phyloP scores from a whole-genome alignment of 2,888 invertebrate genomes.

The Ametastegia equiseti region DNA sequence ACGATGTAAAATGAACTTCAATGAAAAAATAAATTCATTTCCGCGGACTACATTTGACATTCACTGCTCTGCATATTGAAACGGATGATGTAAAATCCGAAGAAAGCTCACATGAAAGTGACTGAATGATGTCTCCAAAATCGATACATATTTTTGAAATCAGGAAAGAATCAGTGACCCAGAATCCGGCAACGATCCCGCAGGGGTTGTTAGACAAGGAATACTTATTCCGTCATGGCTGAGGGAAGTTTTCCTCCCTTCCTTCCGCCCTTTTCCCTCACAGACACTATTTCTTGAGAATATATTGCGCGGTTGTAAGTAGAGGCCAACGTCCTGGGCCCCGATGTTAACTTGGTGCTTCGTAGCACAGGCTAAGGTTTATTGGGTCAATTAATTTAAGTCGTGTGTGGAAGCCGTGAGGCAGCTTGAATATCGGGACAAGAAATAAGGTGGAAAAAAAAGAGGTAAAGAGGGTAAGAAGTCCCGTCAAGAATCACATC shows the following conservation, averaged over 20 bases:
- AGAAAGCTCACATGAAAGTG: not conserved
- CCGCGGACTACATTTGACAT: too few relatives aligned
- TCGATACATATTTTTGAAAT: not conserved
- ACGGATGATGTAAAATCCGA: not conserved
- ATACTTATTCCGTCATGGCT: not conserved
- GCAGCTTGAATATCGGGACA: constrained; percentile 16
- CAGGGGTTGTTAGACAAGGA: constrained; percentile 1
- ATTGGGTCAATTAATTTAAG: constrained; percentile 37
- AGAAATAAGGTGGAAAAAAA: not conserved
- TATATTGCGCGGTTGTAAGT: not conserved
- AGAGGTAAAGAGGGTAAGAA: not conserved
- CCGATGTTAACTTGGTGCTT: constrained; percentile 12
- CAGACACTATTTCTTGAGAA: not conserved
- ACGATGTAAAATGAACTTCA: too few relatives aligned
- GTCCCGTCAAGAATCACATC: not conserved
- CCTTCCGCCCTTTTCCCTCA: not conserved
- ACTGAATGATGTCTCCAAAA: not conserved
- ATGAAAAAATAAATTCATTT: too few relatives aligned
- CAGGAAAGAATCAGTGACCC: not conserved
- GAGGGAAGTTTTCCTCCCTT: not conserved
- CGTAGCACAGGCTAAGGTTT: constrained; percentile 24
- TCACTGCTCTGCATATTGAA: too few relatives aligned
- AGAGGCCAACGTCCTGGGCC: constrained; percentile 15
- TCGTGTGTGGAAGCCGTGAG: constrained; percentile 24
- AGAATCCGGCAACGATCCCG: not conserved